Percentiles rank a stretch among this genome's conserved stretches.
phyloP scores from a whole-genome alignment of 2,888 invertebrate genomes.

The Eilema griseolum region DNA sequence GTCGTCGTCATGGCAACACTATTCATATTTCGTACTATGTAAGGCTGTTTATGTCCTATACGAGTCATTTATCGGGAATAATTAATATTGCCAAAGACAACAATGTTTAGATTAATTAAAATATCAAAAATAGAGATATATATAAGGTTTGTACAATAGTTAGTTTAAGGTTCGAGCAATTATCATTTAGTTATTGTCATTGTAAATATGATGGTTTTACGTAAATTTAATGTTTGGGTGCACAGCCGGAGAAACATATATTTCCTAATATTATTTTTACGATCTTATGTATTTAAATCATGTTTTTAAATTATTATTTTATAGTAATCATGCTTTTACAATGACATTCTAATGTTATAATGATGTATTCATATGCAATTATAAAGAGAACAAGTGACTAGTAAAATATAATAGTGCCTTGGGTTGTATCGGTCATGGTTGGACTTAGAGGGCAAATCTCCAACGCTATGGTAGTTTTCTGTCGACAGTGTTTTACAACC shows the following conservation, averaged over 20 bases:
- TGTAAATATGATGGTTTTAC: conserved; percentile 52
- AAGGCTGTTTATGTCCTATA: conserved; percentile 49
- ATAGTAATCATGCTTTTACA: conserved; percentile 10
- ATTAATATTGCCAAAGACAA: conserved; percentile 73
- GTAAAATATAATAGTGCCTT: neutral
- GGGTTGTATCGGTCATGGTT: neutral
- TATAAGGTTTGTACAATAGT: conserved; percentile 72
- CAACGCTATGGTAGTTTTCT: neutral
- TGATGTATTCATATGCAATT: neutral
- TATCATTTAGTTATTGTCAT: conserved; percentile 52
- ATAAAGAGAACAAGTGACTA: conserved; percentile 5
- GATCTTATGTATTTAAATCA: conserved; percentile 24
- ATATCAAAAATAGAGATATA: conserved; percentile 61
- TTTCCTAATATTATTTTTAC: conserved; percentile 39
- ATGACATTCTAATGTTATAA: conserved; percentile 13
- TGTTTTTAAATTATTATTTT: conserved; percentile 16
- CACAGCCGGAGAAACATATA: conserved; percentile 43
- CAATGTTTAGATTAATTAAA: conserved; percentile 55
- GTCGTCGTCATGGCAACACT: conserved; percentile 33
- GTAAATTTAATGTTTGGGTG: conserved; percentile 51
- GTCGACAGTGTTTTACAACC: neutral
- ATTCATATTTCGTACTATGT: conserved; percentile 48
- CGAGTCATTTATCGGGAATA: conserved; percentile 54
- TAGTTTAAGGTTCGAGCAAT: conserved; percentile 53
- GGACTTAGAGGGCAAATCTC: neutral